These are phyloP conservation scores for Drosophila aff. DNA, from an alignment of 1,140 invertebrate species.

Conservation along the genomic window DNA sequence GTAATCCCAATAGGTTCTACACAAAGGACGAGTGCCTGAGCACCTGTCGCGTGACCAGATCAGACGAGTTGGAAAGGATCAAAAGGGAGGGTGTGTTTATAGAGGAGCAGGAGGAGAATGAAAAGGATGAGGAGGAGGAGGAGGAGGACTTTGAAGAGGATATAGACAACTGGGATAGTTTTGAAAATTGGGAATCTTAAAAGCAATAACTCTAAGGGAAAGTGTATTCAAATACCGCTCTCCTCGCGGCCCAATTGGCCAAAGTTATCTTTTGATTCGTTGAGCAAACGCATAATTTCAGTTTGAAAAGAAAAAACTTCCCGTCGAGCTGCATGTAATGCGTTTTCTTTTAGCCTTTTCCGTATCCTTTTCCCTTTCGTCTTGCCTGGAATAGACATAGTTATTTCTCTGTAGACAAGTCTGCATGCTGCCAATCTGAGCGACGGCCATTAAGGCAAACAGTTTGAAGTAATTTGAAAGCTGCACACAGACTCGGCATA, in stretches of 20 bases:
- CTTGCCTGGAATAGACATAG: neutral
- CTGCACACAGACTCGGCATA: slow-evolving; percentile 37
- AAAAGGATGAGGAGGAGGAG: slow-evolving; percentile 1
- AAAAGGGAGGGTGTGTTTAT: slow-evolving; percentile 1
- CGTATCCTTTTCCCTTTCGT: slow-evolving; percentile 3
- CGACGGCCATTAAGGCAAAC: slow-evolving; percentile 71
- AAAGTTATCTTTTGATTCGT: slow-evolving; percentile 32
- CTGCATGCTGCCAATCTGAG: slow-evolving; percentile 76
- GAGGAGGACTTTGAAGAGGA: slow-evolving; percentile 49
- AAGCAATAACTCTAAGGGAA: neutral
- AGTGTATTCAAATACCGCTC: slow-evolving; percentile 17
- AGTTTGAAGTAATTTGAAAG: slow-evolving; percentile 64
- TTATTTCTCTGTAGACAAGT: slow-evolving; percentile 42
- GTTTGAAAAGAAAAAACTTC: slow-evolving; percentile 55
- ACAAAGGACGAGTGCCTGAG: slow-evolving; percentile 47
- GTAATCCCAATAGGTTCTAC: slow-evolving; percentile 63
- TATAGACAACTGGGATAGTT: slow-evolving; percentile 41
- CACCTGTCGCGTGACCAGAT: slow-evolving; percentile 31
- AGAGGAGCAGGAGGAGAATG: neutral
- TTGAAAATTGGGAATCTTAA: slow-evolving; percentile 35
- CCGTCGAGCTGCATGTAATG: slow-evolving; percentile 60
- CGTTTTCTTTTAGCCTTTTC: slow-evolving; percentile 57
- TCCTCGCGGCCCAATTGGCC: fast-evolving
- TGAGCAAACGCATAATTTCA: slow-evolving; percentile 66
- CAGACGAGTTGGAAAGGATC: neutral